phyloP scores from a whole-genome alignment of 2,888 invertebrate genomes.

The Orthosia cruda region DNA sequence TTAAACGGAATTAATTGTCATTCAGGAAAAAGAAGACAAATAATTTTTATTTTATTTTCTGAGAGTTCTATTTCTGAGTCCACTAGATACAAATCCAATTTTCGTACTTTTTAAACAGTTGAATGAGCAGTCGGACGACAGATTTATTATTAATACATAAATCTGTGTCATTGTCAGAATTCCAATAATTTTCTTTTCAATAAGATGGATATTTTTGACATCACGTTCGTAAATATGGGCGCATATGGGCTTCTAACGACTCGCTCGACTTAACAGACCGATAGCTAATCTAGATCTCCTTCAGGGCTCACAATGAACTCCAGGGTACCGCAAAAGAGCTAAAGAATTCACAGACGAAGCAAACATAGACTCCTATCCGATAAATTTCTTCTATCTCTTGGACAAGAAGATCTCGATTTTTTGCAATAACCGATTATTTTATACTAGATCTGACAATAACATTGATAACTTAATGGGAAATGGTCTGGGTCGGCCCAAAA shows the following conservation, averaged over 20 bases:
- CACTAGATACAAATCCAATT: no score
- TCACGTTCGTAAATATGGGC: no score
- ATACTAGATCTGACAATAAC: neutral
- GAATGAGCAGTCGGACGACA: no score
- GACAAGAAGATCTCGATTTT: neutral
- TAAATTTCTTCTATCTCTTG: neutral
- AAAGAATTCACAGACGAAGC: neutral
- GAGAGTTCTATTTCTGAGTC: no score
- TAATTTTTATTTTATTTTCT: no score
- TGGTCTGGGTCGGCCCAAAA: neutral
- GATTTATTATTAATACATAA: neutral
- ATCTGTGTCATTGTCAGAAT: neutral
- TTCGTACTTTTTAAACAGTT: no score
- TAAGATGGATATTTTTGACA: neutral
- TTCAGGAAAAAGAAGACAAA: no score
- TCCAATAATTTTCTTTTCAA: neutral
- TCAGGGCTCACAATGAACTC: neutral
- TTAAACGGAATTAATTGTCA: no score
- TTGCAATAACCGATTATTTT: neutral
- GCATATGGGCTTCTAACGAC: neutral
- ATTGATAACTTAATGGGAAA: conserved; percentile 3
- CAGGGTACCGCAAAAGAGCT: neutral
- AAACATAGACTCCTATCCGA: neutral
- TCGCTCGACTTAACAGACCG: neutral
- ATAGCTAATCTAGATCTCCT: neutral